Base-by-base conservation (phyloP, 2,113 vertebrate species). In the Esox niger region DNA sequence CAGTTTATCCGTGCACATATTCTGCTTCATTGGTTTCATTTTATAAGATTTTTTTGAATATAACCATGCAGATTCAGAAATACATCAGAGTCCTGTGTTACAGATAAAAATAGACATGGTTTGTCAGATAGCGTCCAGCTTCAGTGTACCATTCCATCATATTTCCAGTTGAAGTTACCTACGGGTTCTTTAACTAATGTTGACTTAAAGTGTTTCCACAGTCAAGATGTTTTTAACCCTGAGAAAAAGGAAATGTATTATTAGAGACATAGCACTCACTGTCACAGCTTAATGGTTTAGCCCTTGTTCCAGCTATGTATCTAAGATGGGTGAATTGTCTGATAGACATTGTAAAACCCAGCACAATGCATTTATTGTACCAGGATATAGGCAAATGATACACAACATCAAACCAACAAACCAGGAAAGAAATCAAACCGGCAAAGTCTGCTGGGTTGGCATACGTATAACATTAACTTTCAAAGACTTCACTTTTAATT, bases 371-470 rank as follows among this genome's bases (percentile, higher is more conserved):
- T 43, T 43, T 43, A 43, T 59, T 72, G 74, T 75, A 85, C 78
- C 81, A 80, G 81, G 83, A 82, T 79, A 73, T 76, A 78, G 77
- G 78, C 71, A 23, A 73, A 71, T 77, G 43, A 77, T 78, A 74
- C 33, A 74, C 80, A 71, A 59, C 58, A 20, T 32, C 61, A 32
- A 57, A n/a, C 52, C 52, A 55, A 25, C 52, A 55, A 23, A 4
- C 25, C 6, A 27, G 25, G 54, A 56, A 56, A 56, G 59, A 73
- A 58, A 66, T 69, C 29, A 32, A 64, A 68, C 69, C 70, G 21
- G 71, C 6, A 27, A 11, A 57, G 5, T 1, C 10, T 57, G 13
- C 38, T 43, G 38, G 38, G 13, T 43, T 5, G 13, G 38, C 38
- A 43, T 43, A 17, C 38, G 5, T 43, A 43, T 10, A 15, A 43